Evolutionary conservation across 2,797 vertebrate species (phyloP), one percentile per base, ranked within the genome.

Genomic region (Thunnus albacares): DNA sequence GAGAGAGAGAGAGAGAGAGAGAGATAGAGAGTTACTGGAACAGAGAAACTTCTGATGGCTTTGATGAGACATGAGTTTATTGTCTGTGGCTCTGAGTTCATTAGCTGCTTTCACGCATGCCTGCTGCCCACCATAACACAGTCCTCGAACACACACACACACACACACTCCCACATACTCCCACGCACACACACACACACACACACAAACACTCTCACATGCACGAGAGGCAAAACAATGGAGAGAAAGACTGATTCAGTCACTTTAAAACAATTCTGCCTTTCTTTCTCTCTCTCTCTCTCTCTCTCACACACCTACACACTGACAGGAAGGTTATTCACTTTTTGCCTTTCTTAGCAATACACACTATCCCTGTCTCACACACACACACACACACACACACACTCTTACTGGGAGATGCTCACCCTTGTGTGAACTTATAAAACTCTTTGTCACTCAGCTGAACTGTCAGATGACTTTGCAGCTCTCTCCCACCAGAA

Each of bases 71-170:
- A 20, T 26, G 1, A 81, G 73, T 72, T 77, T 56, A 88, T 90
- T 93, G 83, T 92, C 77, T 59, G 63, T n/a, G 49, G 59, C 63
- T 77, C 67, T 73, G 80, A 82, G 75, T 85, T 88, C 86, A 84
- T 90, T 78, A 89, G 82, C 82, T 70, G 56, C 81, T 78, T 83
- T 90, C 86, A 90, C 75, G 88, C 93, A 93, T 94, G 76, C 91
- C 91, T 92, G 91, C 75, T 67, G 71, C 88, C 74, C 85, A 77
- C 45, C 38, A 35, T 12, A 22, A 58, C 79, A 63, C 70, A 6
- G 22, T 49, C 61, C 12, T 4, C 17, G 5, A 22, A 13, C 63
- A 52, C 66, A 12, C 71, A 53, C 62, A 55, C 75, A 74, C 53
- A 60, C 56, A 51, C 68, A 61, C 77, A 45, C 61, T 61, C 52